phyloP scores from a whole-genome alignment of 2,113 vertebrate genomes.

The Craseonycteris thonglongyai region DNA sequence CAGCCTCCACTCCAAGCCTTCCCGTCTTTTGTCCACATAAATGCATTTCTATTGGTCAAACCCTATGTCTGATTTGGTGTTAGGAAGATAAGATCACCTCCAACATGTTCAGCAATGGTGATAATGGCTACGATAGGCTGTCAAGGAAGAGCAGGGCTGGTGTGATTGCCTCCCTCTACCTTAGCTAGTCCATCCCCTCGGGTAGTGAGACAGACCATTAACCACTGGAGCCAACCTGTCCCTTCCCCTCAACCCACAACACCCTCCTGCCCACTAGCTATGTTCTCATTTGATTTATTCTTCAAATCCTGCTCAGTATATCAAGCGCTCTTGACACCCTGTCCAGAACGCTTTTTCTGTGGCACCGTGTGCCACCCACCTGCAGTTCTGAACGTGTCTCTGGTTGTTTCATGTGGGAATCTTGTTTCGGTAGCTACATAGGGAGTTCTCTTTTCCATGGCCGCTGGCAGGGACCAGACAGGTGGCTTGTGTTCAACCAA shows the following conservation, averaged over 20 bases:
- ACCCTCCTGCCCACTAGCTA: neutral
- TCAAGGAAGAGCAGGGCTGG: neutral
- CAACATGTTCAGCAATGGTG: too few species aligned
- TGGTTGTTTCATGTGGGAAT: neutral
- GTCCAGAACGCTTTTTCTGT: neutral
- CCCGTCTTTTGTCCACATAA: neutral
- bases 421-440: neutral
- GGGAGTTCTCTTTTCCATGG: neutral
- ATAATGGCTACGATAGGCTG: too few species aligned
- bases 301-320: neutral
- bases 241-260: neutral
- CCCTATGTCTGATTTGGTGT: neutral
- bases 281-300: neutral
- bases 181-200: neutral
- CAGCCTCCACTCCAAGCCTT: neutral
- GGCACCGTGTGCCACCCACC: neutral
- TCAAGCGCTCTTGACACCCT: neutral
- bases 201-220: neutral
- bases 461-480: neutral
- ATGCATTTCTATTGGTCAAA: neutral
- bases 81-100: neutral
- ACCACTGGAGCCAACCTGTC: too few species aligned
- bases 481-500: neutral
- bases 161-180: rapidly evolving
- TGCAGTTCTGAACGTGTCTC: neutral